Base-by-base conservation (phyloP, 1,140 invertebrate species). In the Aricia agestis region DNA sequence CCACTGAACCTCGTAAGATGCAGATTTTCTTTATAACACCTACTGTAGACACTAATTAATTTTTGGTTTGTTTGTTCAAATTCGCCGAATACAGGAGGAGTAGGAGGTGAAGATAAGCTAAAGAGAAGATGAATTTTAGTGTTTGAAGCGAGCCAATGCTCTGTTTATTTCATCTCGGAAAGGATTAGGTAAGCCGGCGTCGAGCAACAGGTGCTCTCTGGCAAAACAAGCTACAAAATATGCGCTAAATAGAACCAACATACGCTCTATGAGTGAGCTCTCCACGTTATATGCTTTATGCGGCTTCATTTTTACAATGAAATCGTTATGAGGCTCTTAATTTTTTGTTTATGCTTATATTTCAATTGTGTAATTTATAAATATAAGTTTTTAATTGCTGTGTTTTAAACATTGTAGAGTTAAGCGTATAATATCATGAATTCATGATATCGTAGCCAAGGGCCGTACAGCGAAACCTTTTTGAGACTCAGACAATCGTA, bases 141-240 rank as follows among this genome's bases (percentile, higher is more conserved):
- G 17, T 17, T 63, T 61, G 57, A 61, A 36, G 2, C 57, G 32
- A 63, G 58, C n/a, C 57, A 65, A 32, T 69, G 68, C 32, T 63
- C 68, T 45, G 59, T 63, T 69, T 69, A 69, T 69, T 69, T 69
- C 68, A 65, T 69, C 68, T 69, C 36, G n/a, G 32, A 61, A 45
- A 69, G 68, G 68, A 69, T 69, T 63, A 69, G 68, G 18, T 31
- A 25, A 63, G 36, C 68, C 58, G 32, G 59, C 59, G 13, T 42
- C 61, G 68, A 18, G 61, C 17, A 69, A 69, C 68, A 69, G 68
- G 68, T 69, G 68, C 17, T 18, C 17, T 5, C 58, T 6, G 17
- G 59, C 68, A 69, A 69, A 68, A 69, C 58, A 69, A 42, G 68
- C 31, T 19, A 69, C 36, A 69, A 42, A 41, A 69, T 63, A 69